Evolutionary conservation across 2,888 invertebrate species (phyloP), one percentile per base, ranked within the genome.

Genomic region (Machimus atricapillus): DNA sequence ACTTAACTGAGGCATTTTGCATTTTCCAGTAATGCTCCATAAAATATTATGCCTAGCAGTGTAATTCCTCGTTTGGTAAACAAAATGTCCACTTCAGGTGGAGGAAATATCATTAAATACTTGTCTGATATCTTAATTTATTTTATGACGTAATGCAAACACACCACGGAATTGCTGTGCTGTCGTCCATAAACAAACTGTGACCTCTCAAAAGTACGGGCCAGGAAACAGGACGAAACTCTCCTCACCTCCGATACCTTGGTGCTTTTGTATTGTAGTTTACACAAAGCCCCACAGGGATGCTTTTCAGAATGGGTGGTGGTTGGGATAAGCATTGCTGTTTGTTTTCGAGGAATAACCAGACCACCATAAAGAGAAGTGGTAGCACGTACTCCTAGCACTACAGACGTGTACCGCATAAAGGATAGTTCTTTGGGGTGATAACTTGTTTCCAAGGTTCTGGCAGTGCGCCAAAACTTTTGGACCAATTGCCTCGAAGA

Each of bases 111-210:
- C 31, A 56, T 79, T 79, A 79, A 83, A 37, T 83, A 83, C 82
- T 66, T 83, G 82, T 83, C 82, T 66, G 82, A 83, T 83, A 40
- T 83, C 82, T 83, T 66, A 83, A 83, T 83, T 83, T 83, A 83
- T 83, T 83, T 83, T 79, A 79, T 46, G 52, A 79, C 52, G 52
- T 79, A 79, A 79, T 52, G 79, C 79, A 79, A 79, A 79, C 79
- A 79, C 43, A 79, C 79, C 79, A 79, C 79, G 79, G 40, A 46
- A 79, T 79, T 52, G 79, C 79, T 52, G 52, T 79, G 46, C 79
- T 79, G 79, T 79, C 79, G 52, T 79, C 46, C 79, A 79, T 79
- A 79, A 79, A 79, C 79, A 79, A 79, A 79, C 79, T 79, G 79
- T 79, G 79, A 79, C 79, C 79, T 79, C 79, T 79, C 52, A 56